Conservation (phyloP, 2,888 invertebrate genomes). For the Nudaria mundana region DNA sequence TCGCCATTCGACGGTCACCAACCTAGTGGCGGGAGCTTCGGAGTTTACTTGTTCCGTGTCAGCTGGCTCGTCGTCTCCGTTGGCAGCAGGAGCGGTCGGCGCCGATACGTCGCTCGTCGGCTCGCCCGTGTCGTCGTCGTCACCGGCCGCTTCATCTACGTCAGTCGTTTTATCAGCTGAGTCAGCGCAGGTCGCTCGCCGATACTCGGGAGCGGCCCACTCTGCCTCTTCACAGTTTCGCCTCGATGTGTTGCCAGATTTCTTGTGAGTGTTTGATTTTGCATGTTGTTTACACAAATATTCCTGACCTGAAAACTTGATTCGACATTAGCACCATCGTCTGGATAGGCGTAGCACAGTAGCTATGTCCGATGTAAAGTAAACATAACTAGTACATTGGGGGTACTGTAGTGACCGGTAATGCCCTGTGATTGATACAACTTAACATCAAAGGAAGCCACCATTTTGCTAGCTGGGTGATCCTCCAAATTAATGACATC, state of each 20-base stretch:
- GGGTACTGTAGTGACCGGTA: slow-evolving; percentile 30
- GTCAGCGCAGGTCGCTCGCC: slow-evolving; percentile 70
- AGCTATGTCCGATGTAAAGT: slow-evolving; percentile 46
- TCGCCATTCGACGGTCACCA: slow-evolving; percentile 73
- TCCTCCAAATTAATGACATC: slow-evolving; percentile 21
- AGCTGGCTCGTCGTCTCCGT: slow-evolving; percentile 47
- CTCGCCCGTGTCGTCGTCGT: slow-evolving; percentile 46
- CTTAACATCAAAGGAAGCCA: slow-evolving; percentile 27
- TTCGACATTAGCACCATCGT: slow-evolving; percentile 75
- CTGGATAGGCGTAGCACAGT: slow-evolving; percentile 53
- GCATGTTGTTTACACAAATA: slow-evolving; percentile 45
- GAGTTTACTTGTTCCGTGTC: slow-evolving; percentile 62
- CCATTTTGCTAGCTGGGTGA: slow-evolving; percentile 24
- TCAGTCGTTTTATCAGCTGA: slow-evolving; percentile 59
- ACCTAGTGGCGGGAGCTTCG: slow-evolving; percentile 75
- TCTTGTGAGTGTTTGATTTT: slow-evolving; percentile 47
- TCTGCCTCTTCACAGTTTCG: slow-evolving; percentile 53
- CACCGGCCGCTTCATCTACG: slow-evolving; percentile 70
- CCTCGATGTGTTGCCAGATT: slow-evolving; percentile 22
- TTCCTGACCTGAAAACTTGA: slow-evolving; percentile 79
- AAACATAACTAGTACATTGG: slow-evolving; percentile 37
- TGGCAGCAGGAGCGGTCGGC: slow-evolving; percentile 45
- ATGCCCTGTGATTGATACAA: slow-evolving; percentile 30
- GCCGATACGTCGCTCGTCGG: slow-evolving; percentile 48
- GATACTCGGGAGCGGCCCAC: slow-evolving; percentile 55